Conservation (phyloP, 2,797 vertebrate species). For the Borostomias antarcticus region DNA sequence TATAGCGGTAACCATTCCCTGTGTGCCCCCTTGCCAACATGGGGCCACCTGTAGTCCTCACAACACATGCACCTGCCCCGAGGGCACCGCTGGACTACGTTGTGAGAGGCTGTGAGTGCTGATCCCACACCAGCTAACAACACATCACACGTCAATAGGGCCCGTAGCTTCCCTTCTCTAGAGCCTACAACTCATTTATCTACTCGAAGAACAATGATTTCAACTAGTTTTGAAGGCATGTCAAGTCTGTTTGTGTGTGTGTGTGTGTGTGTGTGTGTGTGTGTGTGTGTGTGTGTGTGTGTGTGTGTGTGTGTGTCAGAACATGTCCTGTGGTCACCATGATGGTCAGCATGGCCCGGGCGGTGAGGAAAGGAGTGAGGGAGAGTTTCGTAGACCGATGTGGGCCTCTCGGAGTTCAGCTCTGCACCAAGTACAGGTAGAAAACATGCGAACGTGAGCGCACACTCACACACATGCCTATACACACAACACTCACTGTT, state of each 20-base stretch:
- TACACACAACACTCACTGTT: too few relatives aligned
- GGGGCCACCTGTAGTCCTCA: constrained; percentile 77
- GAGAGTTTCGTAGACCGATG: constrained; percentile 84
- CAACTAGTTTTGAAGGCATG: background rate
- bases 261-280: constrained; percentile 13
- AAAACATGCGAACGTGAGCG: background rate
- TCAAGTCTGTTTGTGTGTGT: background rate
- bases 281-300: background rate
- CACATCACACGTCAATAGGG: background rate
- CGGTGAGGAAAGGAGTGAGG: constrained; percentile 74
- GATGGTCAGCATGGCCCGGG: constrained; percentile 77
- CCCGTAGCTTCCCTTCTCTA: background rate
- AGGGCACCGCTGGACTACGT: constrained; percentile 77
- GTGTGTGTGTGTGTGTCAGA: constrained; percentile 44
- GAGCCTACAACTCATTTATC: background rate
- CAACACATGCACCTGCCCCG: constrained; percentile 78
- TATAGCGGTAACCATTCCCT: constrained; percentile 74
- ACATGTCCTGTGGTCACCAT: constrained; percentile 81
- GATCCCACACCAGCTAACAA: background rate
- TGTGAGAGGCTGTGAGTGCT: constrained; percentile 80
- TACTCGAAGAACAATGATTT: background rate
- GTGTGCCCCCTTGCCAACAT: constrained; percentile 80
- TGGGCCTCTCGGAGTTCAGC: constrained; percentile 77
- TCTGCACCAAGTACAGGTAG: constrained; percentile 74
- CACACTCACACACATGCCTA: background rate